Conservation (phyloP, 2,797 vertebrate species). For the Apogon talboti region DNA sequence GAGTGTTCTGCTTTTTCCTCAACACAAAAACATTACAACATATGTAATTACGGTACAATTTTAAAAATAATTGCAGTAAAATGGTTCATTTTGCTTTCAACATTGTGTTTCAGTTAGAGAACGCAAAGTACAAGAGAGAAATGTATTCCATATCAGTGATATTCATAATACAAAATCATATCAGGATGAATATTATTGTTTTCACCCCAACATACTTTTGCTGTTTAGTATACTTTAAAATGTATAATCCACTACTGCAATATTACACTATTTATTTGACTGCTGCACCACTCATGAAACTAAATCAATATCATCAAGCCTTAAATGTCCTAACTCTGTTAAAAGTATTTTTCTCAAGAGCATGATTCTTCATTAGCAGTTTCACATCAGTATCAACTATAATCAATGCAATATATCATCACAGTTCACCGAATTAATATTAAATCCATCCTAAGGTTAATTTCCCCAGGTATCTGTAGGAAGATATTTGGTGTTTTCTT, state of each 20-base stretch:
- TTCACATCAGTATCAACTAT: slow-evolving; percentile 2
- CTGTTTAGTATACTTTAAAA: background rate
- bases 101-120: too few relatives aligned
- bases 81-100: too few relatives aligned
- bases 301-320: background rate
- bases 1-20: too few relatives aligned
- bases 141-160: too few relatives aligned
- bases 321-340: background rate
- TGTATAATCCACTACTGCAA: background rate
- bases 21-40: too few relatives aligned
- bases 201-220: too few relatives aligned
- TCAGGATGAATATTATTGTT: too few relatives aligned
- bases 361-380: background rate
- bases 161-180: background rate
- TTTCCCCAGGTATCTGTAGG: slow-evolving; percentile 29
- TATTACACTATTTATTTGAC: background rate
- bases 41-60: too few relatives aligned
- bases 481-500: slow-evolving; percentile 29
- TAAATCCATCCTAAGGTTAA: slow-evolving; percentile 5
- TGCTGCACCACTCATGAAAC: slow-evolving; percentile 1
- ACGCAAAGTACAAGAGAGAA: too few relatives aligned
- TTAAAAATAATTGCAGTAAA: too few relatives aligned
- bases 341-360: background rate
- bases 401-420: slow-evolving; percentile 3
- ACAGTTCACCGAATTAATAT: slow-evolving; percentile 38